Evolutionary conservation across 2,888 invertebrate genomes (phyloP), one percentile per base, ranked within the genome.

Genomic region (Brassicogethes aeneus): DNA sequence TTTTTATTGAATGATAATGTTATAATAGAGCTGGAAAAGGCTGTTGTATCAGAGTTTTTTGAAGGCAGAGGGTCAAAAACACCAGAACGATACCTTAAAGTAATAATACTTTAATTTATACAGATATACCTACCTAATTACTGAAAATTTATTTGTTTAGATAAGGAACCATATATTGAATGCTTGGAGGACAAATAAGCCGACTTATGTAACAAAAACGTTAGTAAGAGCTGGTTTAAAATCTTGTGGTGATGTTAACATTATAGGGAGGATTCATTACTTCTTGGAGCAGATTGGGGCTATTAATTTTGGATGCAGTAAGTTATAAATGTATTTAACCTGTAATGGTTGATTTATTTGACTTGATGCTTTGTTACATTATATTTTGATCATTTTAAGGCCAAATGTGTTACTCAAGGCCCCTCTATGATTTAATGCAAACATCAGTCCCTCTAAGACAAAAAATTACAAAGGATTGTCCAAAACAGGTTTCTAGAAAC

Each of bases 301-400:
- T 13, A 78, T 79, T 43, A 80, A 80, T 64, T 78, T 76, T 65
- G 74, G 74, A 10, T 77, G 77, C 62, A 70, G 76, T 73, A 62
- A 64, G 66, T 62, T 44, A 48, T 23, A 23, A n/a, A n/a, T n/a
- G 23, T 23, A 7, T 23, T 48, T 52, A 44, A 12, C 23, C 36
- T 34, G 43, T 45, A 31, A 23, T 7, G 10, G 5, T 23, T 23
- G 23, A 23, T 23, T 32, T 12, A 10, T 41, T 32, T 32, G 32
- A 13, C 14, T 5, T 8, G 3, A 32, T 32, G 10, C 10, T 23
- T 23, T 23, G 10, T 23, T 23, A 23, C 10, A 12, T 33, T 15
- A 15, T 15, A 17, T 16, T 33, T 8, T 36, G 10, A 43, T 43
- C 12, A 32, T 43, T 54, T 56, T 31, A 42, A 67, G 66, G 59